Conservation (phyloP, 2,888 invertebrate species). For the Drosophila tripunctata region DNA sequence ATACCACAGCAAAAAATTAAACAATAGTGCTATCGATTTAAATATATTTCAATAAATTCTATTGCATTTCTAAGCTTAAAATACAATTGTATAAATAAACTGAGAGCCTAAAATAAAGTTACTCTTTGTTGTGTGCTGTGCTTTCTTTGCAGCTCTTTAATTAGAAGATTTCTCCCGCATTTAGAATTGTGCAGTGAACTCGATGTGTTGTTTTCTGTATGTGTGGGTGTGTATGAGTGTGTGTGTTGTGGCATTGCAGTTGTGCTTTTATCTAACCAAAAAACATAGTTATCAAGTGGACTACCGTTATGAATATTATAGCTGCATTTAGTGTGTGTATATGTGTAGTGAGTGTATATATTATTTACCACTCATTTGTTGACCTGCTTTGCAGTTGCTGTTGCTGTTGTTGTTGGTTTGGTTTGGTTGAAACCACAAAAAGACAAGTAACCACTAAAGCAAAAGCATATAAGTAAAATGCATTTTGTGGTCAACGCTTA, state of each 20-base stretch:
- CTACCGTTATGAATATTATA: constrained; percentile 23
- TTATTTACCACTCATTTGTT: constrained; percentile 37
- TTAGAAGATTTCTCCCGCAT: constrained; percentile 2
- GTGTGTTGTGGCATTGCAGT: constrained; percentile 21
- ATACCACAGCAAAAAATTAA: no score
- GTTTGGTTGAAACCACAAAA: constrained; percentile 43
- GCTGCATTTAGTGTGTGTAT: constrained; percentile 6
- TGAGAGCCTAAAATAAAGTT: no score
- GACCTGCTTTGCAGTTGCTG: constrained; percentile 39
- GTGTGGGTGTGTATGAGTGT: no score
- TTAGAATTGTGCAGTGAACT: background rate
- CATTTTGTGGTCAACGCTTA: constrained; percentile 52
- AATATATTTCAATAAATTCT: no score
- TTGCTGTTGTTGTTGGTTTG: no score
- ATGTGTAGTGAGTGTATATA: constrained; percentile 7
- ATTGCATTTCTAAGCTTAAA: no score
- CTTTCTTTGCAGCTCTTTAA: background rate
- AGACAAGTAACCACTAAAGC: constrained; percentile 48
- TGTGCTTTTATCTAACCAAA: constrained; percentile 29
- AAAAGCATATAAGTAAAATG: constrained; percentile 53
- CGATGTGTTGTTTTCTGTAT: no score
- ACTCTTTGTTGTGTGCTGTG: no score
- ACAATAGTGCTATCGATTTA: no score
- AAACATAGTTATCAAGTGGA: constrained; percentile 1
- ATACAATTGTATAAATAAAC: no score